Evolutionary conservation across 2,888 invertebrate species (phyloP).

Genomic region (Pristionchus japonicus): DNA sequence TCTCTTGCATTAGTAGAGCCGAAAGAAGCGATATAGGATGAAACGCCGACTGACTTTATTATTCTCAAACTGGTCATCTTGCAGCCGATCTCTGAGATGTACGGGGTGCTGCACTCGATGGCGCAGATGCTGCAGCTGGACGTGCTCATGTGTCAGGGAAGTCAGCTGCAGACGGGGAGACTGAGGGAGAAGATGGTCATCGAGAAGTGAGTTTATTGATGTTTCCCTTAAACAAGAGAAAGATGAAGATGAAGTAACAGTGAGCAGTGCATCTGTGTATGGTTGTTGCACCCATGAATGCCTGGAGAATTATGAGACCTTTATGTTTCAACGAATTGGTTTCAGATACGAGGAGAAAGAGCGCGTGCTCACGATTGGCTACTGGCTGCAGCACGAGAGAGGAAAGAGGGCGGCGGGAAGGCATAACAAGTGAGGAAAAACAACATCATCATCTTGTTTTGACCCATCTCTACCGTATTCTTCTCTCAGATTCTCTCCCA

Average conservation of each 20-base stretch:
- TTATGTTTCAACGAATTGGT: not conserved
- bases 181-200: constrained; percentile 79
- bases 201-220: constrained; percentile 48
- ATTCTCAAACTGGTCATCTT: constrained; percentile 18
- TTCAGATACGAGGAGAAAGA: constrained; percentile 66
- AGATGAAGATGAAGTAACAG: no score
- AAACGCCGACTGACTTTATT: no score
- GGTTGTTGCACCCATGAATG: no score
- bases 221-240: not conserved
- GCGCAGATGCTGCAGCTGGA: constrained; percentile 95
- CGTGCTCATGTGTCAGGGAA: constrained; percentile 79
- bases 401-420: constrained; percentile 53
- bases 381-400: constrained; percentile 66
- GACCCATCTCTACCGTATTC: not conserved
- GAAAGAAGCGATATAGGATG: no score
- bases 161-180: constrained; percentile 86
- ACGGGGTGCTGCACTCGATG: constrained; percentile 80
- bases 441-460: not conserved
- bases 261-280: no score
- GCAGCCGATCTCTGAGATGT: constrained; percentile 70
- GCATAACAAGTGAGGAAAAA: constrained; percentile 47
- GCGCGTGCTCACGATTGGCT: constrained; percentile 63
- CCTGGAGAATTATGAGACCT: not conserved
- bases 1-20: no score
- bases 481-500: constrained; percentile 57